Conservation (phyloP, 1,140 invertebrate species). For the fruit fly (Drosophila melanogaster) region DNA sequence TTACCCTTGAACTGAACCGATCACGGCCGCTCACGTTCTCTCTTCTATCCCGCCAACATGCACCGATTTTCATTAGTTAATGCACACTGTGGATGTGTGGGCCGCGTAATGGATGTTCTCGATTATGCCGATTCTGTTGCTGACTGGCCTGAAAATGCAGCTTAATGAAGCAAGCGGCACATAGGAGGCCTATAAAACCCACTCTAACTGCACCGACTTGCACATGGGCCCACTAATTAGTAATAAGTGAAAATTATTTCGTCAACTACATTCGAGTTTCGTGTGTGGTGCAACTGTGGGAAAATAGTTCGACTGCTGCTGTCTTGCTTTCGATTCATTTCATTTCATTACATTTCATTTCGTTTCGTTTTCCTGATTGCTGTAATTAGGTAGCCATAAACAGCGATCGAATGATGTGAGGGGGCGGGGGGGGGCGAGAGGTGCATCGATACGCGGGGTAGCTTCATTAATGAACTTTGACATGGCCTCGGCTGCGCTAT, state of each 20-base stretch:
- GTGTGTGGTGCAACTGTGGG: constrained; percentile 54
- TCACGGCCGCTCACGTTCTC: neutral
- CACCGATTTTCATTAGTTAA: constrained; percentile 22
- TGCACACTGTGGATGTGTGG: constrained; percentile 40
- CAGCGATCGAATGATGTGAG: constrained; percentile 38
- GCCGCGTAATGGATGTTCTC: constrained; percentile 71
- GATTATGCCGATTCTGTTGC: constrained; percentile 51
- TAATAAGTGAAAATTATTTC: constrained; percentile 82
- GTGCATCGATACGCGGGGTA: neutral
- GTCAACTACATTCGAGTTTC: constrained; percentile 59
- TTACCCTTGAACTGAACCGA: neutral
- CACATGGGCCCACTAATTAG: constrained; percentile 70
- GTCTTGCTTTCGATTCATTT: constrained; percentile 40
- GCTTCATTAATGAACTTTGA: constrained; percentile 63
- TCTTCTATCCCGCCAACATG: neutral
- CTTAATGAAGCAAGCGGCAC: constrained; percentile 73
- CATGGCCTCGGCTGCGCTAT: constrained; percentile 51
- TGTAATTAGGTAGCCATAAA: constrained; percentile 65
- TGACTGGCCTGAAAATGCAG: constrained; percentile 76
- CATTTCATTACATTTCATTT: constrained; percentile 38
- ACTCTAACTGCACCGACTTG: constrained; percentile 77
- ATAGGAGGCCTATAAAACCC: constrained; percentile 74
- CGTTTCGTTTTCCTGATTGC: constrained; percentile 56
- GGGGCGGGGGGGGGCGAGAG: no score
- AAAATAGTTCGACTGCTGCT: constrained; percentile 40